These are phyloP conservation scores for Lithophane socia DNA, from an alignment of 2,888 invertebrate genomes.

Conservation along the genomic window DNA sequence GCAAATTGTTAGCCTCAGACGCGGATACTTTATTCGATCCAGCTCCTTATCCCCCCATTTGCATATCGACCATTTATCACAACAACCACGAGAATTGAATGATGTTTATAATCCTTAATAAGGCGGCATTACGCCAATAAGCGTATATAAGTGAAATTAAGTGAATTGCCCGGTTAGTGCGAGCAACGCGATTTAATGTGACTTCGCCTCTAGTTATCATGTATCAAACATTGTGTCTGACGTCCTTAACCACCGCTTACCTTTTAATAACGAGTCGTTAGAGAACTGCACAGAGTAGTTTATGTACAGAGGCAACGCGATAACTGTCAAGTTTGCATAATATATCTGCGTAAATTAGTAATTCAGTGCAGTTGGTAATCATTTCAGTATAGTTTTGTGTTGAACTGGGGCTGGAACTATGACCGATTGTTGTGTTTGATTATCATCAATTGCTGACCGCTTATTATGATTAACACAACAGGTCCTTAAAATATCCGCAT, in stretches of 20 bases:
- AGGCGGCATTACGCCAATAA: constrained; percentile 80
- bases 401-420: background rate
- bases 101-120: constrained; percentile 81
- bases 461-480: background rate
- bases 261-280: constrained; percentile 86
- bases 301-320: constrained; percentile 42
- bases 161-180: constrained; percentile 81
- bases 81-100: constrained; percentile 69
- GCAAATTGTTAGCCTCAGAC: constrained; percentile 33
- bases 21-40: constrained; percentile 39
- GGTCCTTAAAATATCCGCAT: background rate
- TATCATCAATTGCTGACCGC: background rate
- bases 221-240: constrained; percentile 83
- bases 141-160: constrained; percentile 85
- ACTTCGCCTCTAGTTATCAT: constrained; percentile 87
- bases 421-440: background rate
- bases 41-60: constrained; percentile 56
- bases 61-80: constrained; percentile 63
- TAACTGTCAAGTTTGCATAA: constrained; percentile 16
- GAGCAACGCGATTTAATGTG: constrained; percentile 82
- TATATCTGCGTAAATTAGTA: background rate
- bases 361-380: background rate
- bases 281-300: constrained; percentile 77
- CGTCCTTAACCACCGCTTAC: constrained; percentile 79
- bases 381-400: background rate